A percentile compares a stretch with the other conserved stretches of the same genome.
Conservation (phyloP, 2,888 invertebrate genomes). For the Ormyrus thymus region DNA sequence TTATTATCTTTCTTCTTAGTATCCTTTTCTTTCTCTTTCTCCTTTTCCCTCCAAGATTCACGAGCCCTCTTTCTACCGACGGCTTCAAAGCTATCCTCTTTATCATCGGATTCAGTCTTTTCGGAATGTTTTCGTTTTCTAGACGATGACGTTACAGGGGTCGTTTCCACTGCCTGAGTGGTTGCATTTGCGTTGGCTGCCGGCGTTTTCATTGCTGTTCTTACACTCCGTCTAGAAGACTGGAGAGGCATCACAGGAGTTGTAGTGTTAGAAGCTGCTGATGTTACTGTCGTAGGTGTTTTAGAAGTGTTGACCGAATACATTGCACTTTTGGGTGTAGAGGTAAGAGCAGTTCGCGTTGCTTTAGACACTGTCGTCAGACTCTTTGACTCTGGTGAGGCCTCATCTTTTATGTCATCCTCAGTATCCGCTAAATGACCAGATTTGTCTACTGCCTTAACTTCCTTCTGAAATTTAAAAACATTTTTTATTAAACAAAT, state of each 20-base stretch:
- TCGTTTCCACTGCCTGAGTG: constrained; percentile 6
- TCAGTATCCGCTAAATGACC: constrained; percentile 49
- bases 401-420: constrained; percentile 50
- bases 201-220: constrained; percentile 45
- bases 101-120: constrained; percentile 68
- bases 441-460: constrained; percentile 57
- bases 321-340: constrained; percentile 13
- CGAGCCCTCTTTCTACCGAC: constrained; percentile 64
- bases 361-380: constrained; percentile 62
- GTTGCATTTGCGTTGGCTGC: background rate
- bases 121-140: constrained; percentile 74
- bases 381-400: constrained; percentile 52
- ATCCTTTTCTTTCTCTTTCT: constrained; percentile 63
- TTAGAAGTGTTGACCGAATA: constrained; percentile 15
- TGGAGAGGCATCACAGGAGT: constrained; percentile 22
- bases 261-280: background rate
- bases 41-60: constrained; percentile 62
- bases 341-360: constrained; percentile 55
- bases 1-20: constrained; percentile 57
- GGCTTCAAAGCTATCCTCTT: constrained; percentile 60
- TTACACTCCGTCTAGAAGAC: constrained; percentile 50
- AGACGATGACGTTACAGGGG: background rate
- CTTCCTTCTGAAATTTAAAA: constrained; percentile 63
- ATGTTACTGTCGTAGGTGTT: background rate
- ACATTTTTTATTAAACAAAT: background rate